Evolutionary conservation across 2,888 invertebrate species (phyloP).

Genomic region (Melinopterus prodromus): DNA sequence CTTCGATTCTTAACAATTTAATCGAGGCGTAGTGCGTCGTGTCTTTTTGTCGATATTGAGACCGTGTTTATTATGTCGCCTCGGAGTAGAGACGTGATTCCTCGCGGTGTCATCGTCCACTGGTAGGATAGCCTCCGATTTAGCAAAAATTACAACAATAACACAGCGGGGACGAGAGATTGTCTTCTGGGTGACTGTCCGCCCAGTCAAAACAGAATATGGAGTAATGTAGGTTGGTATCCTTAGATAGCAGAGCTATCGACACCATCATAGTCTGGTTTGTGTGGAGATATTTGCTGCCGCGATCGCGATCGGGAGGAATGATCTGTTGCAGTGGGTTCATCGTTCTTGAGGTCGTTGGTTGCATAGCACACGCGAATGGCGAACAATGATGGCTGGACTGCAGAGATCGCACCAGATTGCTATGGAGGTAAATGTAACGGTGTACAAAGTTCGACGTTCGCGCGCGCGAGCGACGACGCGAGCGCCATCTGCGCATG

Average conservation of each 20-base stretch:
- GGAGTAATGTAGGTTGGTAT: not conserved
- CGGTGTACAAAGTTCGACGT: constrained; percentile 50
- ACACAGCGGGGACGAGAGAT: not conserved
- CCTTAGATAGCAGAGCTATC: not conserved
- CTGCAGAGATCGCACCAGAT: constrained; percentile 39
- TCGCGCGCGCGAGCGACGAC: constrained; percentile 42
- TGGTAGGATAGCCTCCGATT: not conserved
- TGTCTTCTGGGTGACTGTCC: not conserved
- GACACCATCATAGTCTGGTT: not conserved
- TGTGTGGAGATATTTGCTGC: constrained; percentile 24
- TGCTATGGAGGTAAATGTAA: constrained; percentile 51
- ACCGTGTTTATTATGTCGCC: not conserved
- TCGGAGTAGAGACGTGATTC: not conserved
- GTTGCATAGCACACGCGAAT: constrained; percentile 34
- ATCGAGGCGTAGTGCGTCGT: not conserved
- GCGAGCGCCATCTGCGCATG: constrained; percentile 26
- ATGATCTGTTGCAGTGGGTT: constrained; percentile 40
- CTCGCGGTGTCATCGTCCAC: not conserved
- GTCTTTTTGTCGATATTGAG: not conserved
- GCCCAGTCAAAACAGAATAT: not conserved
- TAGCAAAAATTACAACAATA: constrained; percentile 15
- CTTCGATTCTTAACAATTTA: too few relatives aligned
- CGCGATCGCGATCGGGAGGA: constrained; percentile 29
- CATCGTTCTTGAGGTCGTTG: constrained; percentile 47
- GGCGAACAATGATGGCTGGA: constrained; percentile 17